phyloP scores from a whole-genome alignment of 2,113 vertebrate species.

The Corythoichthys haematopterus region DNA sequence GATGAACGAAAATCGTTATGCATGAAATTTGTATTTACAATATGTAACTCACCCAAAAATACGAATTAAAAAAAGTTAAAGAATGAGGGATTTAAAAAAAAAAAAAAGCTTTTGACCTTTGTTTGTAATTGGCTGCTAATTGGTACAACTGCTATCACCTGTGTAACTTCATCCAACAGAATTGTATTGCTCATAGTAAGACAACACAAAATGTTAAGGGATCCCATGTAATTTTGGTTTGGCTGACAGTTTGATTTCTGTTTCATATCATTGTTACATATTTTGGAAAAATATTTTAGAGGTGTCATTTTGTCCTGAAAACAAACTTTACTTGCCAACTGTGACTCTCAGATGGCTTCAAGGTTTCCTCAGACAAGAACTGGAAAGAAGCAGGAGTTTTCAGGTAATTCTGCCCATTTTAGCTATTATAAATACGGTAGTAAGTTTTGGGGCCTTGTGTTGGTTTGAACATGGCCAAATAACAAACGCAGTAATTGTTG shows the following conservation, averaged over 20 bases:
- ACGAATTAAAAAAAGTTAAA: no score
- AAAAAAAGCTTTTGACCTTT: no score
- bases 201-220: no score
- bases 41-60: no score
- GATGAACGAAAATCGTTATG: no score
- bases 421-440: not conserved
- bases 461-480: not conserved
- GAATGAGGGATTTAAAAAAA: no score
- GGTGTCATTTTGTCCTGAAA: not conserved
- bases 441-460: not conserved
- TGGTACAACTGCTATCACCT: slow-evolving; percentile 53
- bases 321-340: not conserved
- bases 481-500: not conserved
- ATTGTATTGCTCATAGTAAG: slow-evolving; percentile 18
- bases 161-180: slow-evolving; percentile 9
- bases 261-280: not conserved
- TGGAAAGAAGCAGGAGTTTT: slow-evolving; percentile 2
- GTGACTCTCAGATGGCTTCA: slow-evolving; percentile 33
- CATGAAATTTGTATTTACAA: no score
- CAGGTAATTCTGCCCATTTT: slow-evolving; percentile 25
- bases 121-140: slow-evolving; percentile 22
- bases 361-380: slow-evolving; percentile 21
- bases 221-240: not conserved
- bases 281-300: not conserved
- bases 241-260: not conserved